Evolutionary conservation across 2,888 invertebrate genomes (phyloP).

Genomic region (Trachelus stipa): DNA sequence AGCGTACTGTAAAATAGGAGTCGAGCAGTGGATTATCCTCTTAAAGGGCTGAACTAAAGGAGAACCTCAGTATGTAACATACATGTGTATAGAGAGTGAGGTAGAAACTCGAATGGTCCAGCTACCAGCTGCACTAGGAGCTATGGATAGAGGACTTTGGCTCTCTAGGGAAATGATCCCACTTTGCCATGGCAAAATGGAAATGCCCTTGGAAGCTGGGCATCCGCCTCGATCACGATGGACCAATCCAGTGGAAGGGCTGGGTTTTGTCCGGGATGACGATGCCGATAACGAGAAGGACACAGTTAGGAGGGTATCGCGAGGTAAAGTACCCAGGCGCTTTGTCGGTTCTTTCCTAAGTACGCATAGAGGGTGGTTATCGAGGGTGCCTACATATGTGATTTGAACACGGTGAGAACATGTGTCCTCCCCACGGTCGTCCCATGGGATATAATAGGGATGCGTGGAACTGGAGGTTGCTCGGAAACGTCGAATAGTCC

Average conservation of each 20-base stretch:
- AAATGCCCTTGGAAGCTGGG: slow-evolving; percentile 56
- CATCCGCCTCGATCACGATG: neutral
- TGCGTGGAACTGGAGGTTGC: slow-evolving; percentile 37
- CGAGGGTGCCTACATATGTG: neutral
- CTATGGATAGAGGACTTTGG: neutral
- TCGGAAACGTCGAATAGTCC: slow-evolving; percentile 40
- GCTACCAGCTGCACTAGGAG: slow-evolving; percentile 21
- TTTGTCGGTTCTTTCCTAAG: neutral
- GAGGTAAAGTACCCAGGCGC: neutral
- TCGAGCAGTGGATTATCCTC: neutral
- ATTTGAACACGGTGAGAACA: slow-evolving; percentile 20
- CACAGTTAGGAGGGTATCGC: neutral
- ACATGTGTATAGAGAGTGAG: neutral
- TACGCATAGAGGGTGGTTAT: slow-evolving; percentile 2
- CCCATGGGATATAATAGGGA: neutral
- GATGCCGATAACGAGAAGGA: neutral
- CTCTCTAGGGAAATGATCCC: slow-evolving; percentile 65
- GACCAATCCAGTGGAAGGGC: neutral
- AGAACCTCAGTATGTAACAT: neutral
- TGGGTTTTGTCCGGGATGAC: neutral
- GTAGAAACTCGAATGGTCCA: slow-evolving; percentile 13
- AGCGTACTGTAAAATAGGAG: neutral
- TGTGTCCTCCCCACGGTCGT: slow-evolving; percentile 15
- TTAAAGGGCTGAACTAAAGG: neutral
- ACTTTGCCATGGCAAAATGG: slow-evolving; percentile 64